Base-by-base conservation (phyloP, 1,140 invertebrate species). In the Monochamus saltuarius region DNA sequence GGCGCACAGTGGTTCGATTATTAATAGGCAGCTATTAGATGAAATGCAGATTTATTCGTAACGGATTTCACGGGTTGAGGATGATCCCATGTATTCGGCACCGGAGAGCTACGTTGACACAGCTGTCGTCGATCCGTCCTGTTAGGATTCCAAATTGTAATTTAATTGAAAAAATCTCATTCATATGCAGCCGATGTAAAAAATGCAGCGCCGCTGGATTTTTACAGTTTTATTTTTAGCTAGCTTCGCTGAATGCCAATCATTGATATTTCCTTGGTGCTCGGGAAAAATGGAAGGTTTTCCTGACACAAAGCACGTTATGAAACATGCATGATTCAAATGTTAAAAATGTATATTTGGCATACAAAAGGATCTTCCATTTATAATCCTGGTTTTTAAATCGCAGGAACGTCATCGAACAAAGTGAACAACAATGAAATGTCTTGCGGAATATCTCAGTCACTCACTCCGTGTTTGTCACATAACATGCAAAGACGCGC, bases 91-190 rank as follows among this genome's bases (percentile, higher is more conserved):
- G 8, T 19, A 19, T 37, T 42, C 52, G 22, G 52, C 38, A 19
- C 50, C 16, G 59, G 45, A 51, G 8, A 51, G 38, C 29, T 51
- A 36, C 11, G 35, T 35, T 51, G 53, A 13, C 53, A 49, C 60
- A 62, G 60, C 60, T 62, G 60, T 62, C 60, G 55, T 42, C 55
- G 45, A 34, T n/a, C 54, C 50, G 56, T 51, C 50, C 65, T 19
- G 43, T 46, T 46, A 36, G 53, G 38, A 56, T 56, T 56, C 53
- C 61, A 71, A 69, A 76, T 76, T 59, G 71, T 51, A 56, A 75
- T 76, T 74, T 76, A 76, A 76, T 76, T 75, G 74, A 74, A 74
- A 74, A 75, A 73, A 63, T 74, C 73, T 76, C 74, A 75, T 76
- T 76, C 74, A 75, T 75, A 75, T 76, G 72, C 74, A 70, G 68